phyloP scores from a whole-genome alignment of 1,140 invertebrate species.

The Hormaphis cornu region DNA sequence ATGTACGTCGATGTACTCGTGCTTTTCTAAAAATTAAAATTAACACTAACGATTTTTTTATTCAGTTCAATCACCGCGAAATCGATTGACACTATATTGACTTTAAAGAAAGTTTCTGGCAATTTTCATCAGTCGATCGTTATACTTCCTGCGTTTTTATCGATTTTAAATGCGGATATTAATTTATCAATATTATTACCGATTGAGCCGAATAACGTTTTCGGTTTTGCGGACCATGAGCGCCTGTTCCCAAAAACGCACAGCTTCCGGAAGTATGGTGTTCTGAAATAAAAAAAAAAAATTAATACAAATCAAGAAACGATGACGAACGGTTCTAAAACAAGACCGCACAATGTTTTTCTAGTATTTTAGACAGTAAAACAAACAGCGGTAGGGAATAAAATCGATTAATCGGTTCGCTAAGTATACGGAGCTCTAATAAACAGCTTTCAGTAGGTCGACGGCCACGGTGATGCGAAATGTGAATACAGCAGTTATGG shows the following conservation, averaged over 20 bases:
- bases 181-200: conserved; percentile 51
- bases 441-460: conserved; percentile 8
- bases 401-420: conserved; percentile 4
- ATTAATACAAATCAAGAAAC: conserved; percentile 17
- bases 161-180: not conserved
- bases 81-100: no score
- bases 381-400: no score
- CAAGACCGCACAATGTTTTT: not conserved
- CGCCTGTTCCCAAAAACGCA: conserved; percentile 86
- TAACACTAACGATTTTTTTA: no score
- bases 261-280: conserved; percentile 79
- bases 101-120: not conserved
- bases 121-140: not conserved
- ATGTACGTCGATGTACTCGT: no score
- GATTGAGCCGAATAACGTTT: conserved; percentile 73
- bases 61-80: no score
- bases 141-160: not conserved
- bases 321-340: not conserved
- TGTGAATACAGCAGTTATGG: no score
- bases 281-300: conserved; percentile 55
- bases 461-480: not conserved
- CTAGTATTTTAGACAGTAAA: no score
- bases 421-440: not conserved
- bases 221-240: conserved; percentile 76
- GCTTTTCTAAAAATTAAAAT: no score